phyloP scores from a whole-genome alignment of 1,140 invertebrate species.

The Zaprionus gabonicus region DNA sequence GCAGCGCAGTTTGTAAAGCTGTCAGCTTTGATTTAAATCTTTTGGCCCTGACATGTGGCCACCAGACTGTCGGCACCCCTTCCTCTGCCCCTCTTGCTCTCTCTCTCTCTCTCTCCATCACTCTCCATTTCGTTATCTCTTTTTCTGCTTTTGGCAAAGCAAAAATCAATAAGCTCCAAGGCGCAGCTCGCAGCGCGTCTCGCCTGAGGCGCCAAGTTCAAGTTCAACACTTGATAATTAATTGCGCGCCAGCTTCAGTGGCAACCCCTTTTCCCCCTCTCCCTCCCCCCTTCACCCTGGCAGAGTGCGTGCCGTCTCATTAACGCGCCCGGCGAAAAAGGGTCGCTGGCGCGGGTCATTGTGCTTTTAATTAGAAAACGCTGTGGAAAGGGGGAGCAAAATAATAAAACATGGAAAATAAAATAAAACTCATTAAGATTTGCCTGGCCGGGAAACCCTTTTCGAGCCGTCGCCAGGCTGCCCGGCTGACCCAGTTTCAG shows the following conservation, averaged over 20 bases:
- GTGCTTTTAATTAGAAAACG: slow-evolving; percentile 78
- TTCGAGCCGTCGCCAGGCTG: slow-evolving; percentile 20
- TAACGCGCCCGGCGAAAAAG: slow-evolving; percentile 47
- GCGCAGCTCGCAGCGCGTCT: slow-evolving; percentile 45
- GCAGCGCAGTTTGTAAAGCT: slow-evolving; percentile 41
- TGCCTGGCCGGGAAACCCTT: slow-evolving; percentile 48
- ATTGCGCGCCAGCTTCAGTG: slow-evolving; percentile 45
- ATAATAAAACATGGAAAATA: slow-evolving; percentile 23
- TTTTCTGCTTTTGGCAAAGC: background rate
- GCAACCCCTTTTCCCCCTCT: slow-evolving; percentile 1
- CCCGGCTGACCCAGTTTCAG: slow-evolving; percentile 68
- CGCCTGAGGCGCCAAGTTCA: slow-evolving; percentile 58
- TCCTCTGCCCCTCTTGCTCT: background rate
- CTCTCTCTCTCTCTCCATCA: background rate
- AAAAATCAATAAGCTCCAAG: slow-evolving; percentile 59
- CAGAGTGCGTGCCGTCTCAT: slow-evolving; percentile 66
- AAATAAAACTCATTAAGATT: slow-evolving; percentile 77
- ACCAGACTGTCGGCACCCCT: slow-evolving; percentile 42
- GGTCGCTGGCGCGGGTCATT: slow-evolving; percentile 67
- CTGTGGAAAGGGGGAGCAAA: slow-evolving; percentile 15
- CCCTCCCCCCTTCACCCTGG: background rate
- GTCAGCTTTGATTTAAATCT: slow-evolving; percentile 78
- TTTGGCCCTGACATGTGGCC: slow-evolving; percentile 73
- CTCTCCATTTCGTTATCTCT: background rate
- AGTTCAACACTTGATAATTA: slow-evolving; percentile 82